phyloP scores from a whole-genome alignment of 2,888 invertebrate genomes.

The Formica aserva region DNA sequence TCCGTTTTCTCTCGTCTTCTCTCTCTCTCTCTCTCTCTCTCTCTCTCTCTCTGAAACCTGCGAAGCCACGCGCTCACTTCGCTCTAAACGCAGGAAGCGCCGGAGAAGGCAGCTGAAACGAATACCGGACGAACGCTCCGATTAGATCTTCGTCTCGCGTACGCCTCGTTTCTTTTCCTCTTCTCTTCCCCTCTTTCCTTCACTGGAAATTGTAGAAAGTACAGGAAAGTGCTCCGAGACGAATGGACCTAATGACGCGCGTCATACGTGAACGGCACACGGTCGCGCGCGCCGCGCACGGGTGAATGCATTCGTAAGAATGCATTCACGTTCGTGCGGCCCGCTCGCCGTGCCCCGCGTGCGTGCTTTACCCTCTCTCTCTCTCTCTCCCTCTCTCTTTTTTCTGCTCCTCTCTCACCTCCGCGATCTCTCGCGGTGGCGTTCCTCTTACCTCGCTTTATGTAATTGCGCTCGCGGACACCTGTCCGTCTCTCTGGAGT shows the following conservation, averaged over 20 bases:
- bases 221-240: slow-evolving; percentile 27
- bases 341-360: background rate
- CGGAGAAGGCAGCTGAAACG: background rate
- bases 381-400: background rate
- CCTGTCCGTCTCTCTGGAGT: slow-evolving; percentile 63
- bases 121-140: background rate
- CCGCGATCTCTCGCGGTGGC: slow-evolving; percentile 54
- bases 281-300: slow-evolving; percentile 60
- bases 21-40: too few relatives aligned
- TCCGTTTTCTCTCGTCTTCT: background rate
- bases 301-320: slow-evolving; percentile 79
- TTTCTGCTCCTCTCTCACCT: background rate
- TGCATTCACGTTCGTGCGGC: slow-evolving; percentile 70
- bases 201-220: slow-evolving; percentile 18
- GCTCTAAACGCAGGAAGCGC: background rate
- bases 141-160: background rate
- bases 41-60: too few relatives aligned
- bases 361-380: slow-evolving; percentile 1
- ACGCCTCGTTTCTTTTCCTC: background rate
- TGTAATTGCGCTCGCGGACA: slow-evolving; percentile 72
- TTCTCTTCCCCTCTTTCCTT: too few relatives aligned
- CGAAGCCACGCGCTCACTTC: background rate
- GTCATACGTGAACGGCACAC: slow-evolving; percentile 74
- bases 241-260: slow-evolving; percentile 69
- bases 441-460: slow-evolving; percentile 67